These are phyloP conservation scores for Amazonetta brasiliensis DNA, from an alignment of 2,797 vertebrate species.

Conservation along the genomic window DNA sequence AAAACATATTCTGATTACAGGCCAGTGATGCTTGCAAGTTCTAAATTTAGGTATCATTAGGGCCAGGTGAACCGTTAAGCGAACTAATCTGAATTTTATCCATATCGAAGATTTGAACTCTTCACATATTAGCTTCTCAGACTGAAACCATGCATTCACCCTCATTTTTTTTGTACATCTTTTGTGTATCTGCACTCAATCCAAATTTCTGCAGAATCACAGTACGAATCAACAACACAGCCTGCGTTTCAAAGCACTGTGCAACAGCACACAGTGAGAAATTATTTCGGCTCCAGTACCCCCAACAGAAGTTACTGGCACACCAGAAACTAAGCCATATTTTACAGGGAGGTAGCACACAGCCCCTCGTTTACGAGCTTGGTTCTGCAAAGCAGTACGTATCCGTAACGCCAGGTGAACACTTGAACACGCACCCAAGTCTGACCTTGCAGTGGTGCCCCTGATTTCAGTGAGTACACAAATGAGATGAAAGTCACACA, in stretches of 20 bases:
- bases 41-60: constrained; percentile 43
- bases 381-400: background rate
- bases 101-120: background rate
- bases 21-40: constrained; percentile 51
- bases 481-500: background rate
- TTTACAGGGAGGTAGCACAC: background rate
- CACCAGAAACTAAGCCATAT: background rate
- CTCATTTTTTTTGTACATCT: background rate
- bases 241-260: background rate
- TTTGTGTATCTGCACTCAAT: background rate
- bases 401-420: background rate
- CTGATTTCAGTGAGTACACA: background rate
- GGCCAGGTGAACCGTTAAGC: constrained; percentile 27
- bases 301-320: background rate
- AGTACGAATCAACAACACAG: rapidly evolving
- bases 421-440: background rate
- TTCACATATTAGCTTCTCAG: background rate
- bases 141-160: background rate
- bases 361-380: background rate
- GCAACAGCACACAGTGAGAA: background rate
- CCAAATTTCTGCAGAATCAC: background rate
- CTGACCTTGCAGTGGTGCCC: background rate
- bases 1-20: constrained; percentile 72
- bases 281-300: constrained; percentile 18
- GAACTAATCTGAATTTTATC: constrained; percentile 60